phyloP scores from a whole-genome alignment of 2,888 invertebrate genomes.

The Drosophila quinaria region DNA sequence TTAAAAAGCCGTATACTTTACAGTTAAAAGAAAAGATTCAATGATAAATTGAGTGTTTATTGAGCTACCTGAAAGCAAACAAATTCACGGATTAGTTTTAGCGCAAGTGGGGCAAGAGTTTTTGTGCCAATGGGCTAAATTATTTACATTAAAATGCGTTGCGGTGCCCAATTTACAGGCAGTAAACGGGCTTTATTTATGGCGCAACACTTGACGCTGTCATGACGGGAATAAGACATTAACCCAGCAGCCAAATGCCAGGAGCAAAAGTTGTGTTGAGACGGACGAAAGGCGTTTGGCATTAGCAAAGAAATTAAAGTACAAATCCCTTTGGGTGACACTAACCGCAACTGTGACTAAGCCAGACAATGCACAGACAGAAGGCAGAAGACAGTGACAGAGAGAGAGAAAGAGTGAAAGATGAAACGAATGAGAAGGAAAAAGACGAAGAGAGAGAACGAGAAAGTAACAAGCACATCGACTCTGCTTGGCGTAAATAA shows the following conservation, averaged over 20 bases:
- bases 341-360: slow-evolving; percentile 57
- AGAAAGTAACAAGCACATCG: slow-evolving; percentile 51
- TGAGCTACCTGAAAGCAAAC: slow-evolving; percentile 2
- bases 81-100: slow-evolving; percentile 13
- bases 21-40: slow-evolving; percentile 1
- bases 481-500: slow-evolving; percentile 65
- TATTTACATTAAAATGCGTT: slow-evolving; percentile 54
- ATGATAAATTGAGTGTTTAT: slow-evolving; percentile 16
- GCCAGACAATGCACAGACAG: slow-evolving; percentile 41
- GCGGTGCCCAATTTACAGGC: slow-evolving; percentile 54
- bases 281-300: slow-evolving; percentile 37
- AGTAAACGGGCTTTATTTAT: slow-evolving; percentile 61
- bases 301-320: slow-evolving; percentile 74
- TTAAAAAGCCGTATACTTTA: neutral
- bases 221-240: slow-evolving; percentile 22
- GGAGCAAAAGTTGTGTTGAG: slow-evolving; percentile 20
- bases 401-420: neutral
- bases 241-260: slow-evolving; percentile 31
- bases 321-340: slow-evolving; percentile 71
- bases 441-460: slow-evolving; percentile 16
- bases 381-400: neutral
- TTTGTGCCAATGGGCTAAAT: slow-evolving; percentile 14
- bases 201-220: slow-evolving; percentile 48
- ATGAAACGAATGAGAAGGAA: neutral
- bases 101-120: neutral